Evolutionary conservation across 2,888 invertebrate species (phyloP).

Genomic region (Trachelus iudaicus): DNA sequence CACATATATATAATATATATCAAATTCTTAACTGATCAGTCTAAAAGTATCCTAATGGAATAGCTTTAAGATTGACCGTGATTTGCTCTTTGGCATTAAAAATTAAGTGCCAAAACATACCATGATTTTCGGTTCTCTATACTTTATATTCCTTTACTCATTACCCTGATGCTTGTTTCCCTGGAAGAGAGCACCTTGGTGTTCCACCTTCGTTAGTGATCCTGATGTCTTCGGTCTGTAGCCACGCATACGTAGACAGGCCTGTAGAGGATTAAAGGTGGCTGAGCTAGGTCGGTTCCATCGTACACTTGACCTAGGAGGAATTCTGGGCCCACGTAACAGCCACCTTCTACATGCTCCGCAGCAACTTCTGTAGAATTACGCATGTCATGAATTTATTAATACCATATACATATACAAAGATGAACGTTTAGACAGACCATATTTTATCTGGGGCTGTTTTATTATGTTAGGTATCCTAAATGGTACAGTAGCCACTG

Average conservation of each 20-base stretch:
- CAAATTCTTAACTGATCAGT: background rate
- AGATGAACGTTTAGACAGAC: slow-evolving; percentile 62
- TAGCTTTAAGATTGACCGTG: slow-evolving; percentile 11
- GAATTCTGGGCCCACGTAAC: slow-evolving; percentile 82
- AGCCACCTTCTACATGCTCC: slow-evolving; percentile 80
- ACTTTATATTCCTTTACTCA: slow-evolving; percentile 9
- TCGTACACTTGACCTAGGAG: slow-evolving; percentile 83
- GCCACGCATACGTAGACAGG: slow-evolving; percentile 71
- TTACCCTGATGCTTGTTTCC: slow-evolving; percentile 15
- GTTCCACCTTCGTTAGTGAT: slow-evolving; percentile 23
- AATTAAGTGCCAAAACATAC: slow-evolving; percentile 11
- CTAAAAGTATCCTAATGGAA: background rate
- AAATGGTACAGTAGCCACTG: slow-evolving; percentile 80
- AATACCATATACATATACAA: background rate
- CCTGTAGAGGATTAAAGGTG: slow-evolving; percentile 73
- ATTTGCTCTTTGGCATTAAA: slow-evolving; percentile 6
- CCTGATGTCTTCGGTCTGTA: slow-evolving; percentile 38
- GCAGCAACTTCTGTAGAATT: slow-evolving; percentile 73
- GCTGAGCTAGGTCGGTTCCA: slow-evolving; percentile 67
- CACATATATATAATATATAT: background rate
- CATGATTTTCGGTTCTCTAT: slow-evolving; percentile 3
- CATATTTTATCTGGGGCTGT: slow-evolving; percentile 73
- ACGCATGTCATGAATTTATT: background rate
- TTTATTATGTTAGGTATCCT: slow-evolving; percentile 74
- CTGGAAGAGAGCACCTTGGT: background rate